Percentiles rank a stretch among this genome's conserved stretches.
Conservation (phyloP, 1,140 invertebrate species). For the Atopsyche davidsoni region DNA sequence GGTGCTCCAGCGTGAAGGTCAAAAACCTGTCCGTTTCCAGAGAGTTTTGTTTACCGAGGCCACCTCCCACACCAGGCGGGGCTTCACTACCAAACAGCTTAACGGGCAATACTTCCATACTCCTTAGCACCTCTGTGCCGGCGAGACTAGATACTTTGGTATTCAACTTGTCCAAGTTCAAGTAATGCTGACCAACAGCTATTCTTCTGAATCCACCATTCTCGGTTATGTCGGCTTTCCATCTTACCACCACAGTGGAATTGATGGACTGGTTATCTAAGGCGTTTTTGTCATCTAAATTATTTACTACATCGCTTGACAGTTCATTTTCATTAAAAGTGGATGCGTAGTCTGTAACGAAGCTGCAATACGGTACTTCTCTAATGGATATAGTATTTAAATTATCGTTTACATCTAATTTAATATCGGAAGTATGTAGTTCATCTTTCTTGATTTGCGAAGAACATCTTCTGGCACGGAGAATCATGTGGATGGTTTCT, state of each 20-base stretch:
- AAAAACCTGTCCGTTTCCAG: constrained; percentile 38
- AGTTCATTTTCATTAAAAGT: constrained; percentile 33
- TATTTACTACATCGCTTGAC: constrained; percentile 26
- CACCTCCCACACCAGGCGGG: neutral
- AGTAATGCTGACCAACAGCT: constrained; percentile 47
- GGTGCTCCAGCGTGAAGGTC: constrained; percentile 48
- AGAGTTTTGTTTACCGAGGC: neutral
- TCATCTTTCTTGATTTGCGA: constrained; percentile 32
- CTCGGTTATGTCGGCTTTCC: constrained; percentile 44
- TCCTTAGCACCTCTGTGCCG: constrained; percentile 1
- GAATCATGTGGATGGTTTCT: constrained; percentile 40
- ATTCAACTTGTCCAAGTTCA: constrained; percentile 44
- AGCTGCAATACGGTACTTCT: constrained; percentile 39
- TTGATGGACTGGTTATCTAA: constrained; percentile 34
- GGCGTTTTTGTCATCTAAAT: constrained; percentile 7
- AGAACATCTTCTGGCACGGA: constrained; percentile 37
- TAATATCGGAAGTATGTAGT: constrained; percentile 37
- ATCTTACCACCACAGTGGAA: constrained; percentile 49
- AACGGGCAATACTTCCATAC: constrained; percentile 4
- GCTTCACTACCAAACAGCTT: constrained; percentile 20
- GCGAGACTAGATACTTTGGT: constrained; percentile 33
- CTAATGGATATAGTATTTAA: constrained; percentile 30
- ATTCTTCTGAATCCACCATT: constrained; percentile 37
- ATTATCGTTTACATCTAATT: constrained; percentile 30
- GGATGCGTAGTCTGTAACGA: constrained; percentile 37